phyloP scores from a whole-genome alignment of 2,113 vertebrate species.

The Cephalopholis sonnerati region DNA sequence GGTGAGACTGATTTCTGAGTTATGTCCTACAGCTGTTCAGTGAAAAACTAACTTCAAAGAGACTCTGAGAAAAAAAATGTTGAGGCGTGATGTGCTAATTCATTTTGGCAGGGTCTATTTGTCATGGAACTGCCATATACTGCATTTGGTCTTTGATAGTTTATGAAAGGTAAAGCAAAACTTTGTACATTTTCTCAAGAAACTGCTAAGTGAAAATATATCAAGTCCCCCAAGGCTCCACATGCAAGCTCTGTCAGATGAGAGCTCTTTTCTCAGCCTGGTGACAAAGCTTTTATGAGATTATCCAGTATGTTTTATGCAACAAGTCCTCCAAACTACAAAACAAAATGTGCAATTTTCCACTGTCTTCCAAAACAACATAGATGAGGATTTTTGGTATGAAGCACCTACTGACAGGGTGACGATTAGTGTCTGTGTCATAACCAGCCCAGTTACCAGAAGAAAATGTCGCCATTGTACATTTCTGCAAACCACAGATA shows the following conservation, averaged over 20 bases:
- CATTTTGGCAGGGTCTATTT: conserved; percentile 2
- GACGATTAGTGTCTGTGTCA: not conserved
- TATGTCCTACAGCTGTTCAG: not conserved
- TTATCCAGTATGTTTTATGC: not conserved
- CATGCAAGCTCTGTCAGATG: not conserved
- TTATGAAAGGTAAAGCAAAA: conserved; percentile 5
- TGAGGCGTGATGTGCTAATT: not conserved
- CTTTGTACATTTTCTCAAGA: not conserved
- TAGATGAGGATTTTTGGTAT: not conserved
- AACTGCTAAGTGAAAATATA: not conserved
- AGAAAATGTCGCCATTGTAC: too few relatives aligned
- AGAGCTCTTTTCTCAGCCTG: not conserved
- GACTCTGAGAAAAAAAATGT: not conserved
- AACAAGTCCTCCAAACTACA: not conserved
- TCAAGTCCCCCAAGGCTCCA: not conserved
- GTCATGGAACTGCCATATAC: not conserved
- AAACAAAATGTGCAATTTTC: not conserved
- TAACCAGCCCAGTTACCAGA: too few relatives aligned
- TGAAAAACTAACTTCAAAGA: conserved; percentile 9
- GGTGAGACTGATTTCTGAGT: not conserved
- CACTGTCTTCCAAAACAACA: not conserved
- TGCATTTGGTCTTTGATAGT: not conserved
- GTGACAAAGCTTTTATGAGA: not conserved
- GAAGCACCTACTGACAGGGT: not conserved
- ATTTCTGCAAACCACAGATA: too few relatives aligned